These are phyloP conservation scores for Denticeps clupeoides DNA, from an alignment of 2,797 vertebrate genomes.

Conservation along the genomic window DNA sequence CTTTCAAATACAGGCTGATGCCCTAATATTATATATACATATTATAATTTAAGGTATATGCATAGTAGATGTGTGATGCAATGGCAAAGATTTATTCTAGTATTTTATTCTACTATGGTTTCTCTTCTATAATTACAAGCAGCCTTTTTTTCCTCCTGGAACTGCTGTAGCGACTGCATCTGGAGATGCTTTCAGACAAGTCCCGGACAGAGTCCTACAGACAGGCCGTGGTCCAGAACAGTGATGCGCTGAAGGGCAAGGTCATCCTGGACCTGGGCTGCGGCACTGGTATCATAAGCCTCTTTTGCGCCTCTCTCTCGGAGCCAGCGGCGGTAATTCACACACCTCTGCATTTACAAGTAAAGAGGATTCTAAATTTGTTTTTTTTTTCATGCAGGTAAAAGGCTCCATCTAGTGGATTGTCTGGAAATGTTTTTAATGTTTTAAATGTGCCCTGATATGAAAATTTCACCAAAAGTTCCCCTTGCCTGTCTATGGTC, in stretches of 20 bases:
- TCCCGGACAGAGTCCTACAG: constrained; percentile 64
- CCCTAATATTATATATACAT: not conserved
- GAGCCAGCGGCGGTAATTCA: constrained; percentile 50
- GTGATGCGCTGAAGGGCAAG: constrained; percentile 50
- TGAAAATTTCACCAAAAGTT: too few relatives aligned
- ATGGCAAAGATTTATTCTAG: too few relatives aligned
- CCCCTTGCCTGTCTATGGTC: too few relatives aligned
- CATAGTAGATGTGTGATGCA: too few relatives aligned
- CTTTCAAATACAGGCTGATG: too few relatives aligned
- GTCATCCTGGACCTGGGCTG: constrained; percentile 69
- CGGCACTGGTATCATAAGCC: constrained; percentile 68
- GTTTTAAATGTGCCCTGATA: too few relatives aligned
- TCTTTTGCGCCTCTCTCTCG: constrained; percentile 65
- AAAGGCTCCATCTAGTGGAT: too few relatives aligned
- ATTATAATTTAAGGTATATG: not conserved
- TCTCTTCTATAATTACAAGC: too few relatives aligned
- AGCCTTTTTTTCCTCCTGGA: not conserved
- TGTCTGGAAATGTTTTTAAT: too few relatives aligned
- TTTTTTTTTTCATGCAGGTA: too few relatives aligned
- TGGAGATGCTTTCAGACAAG: constrained; percentile 70
- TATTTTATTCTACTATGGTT: too few relatives aligned
- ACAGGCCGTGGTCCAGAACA: constrained; percentile 56
- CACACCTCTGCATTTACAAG: not conserved
- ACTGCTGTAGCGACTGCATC: constrained; percentile 58
- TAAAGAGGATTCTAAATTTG: too few relatives aligned